Base-by-base conservation (phyloP, 2,113 vertebrate genomes). In the Lagopus muta region DNA sequence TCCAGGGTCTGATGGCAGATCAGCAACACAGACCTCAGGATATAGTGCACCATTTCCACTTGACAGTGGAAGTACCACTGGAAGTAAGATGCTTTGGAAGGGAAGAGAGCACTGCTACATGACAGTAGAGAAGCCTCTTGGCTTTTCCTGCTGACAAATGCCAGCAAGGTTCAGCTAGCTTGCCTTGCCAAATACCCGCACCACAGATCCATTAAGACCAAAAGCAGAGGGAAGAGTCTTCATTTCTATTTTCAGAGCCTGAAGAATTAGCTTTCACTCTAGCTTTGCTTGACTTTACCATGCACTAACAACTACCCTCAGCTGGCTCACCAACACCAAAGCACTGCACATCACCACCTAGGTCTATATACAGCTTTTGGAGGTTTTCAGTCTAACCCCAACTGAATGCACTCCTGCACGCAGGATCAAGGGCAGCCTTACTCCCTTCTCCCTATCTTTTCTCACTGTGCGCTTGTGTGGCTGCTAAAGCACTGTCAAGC, bases 401-500 rank as follows among this genome's bases (percentile, higher is more conserved):
- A 54, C 67, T 47, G 36, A 78, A 50, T 6, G 22, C 34, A n/a
- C 36, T 79, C 36, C 62, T 79, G 32, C 20, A 12, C 11, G 1
- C 61, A 72, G 20, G 36, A 45, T 71, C 89, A 28, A 66, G 40
- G 13, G 20, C 36, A 72, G 27, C 15, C 42, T 1, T 1, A 17
- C 48, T 83, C 16, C 45, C 21, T 66, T 34, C 36, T 78, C 38
- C 34, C 38, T 21, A 6, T 11, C 55, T 55, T 50, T 77, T 55
- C 48, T 47, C 48, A 16, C n/a, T 30, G 22, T 6, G 72, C 43
- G 2, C 25, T 38, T 10, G 19, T 0, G 1, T 8, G 30, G 32
- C 81, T 65, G 47, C 74, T 58, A 70, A 45, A 92, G 42, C 18
- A 13, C 38, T 15, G 27, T 10, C 54, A 52, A 2, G 1, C 25